Evolutionary conservation across 2,888 invertebrate species (phyloP).

Genomic region (Exocentrus adspersus): DNA sequence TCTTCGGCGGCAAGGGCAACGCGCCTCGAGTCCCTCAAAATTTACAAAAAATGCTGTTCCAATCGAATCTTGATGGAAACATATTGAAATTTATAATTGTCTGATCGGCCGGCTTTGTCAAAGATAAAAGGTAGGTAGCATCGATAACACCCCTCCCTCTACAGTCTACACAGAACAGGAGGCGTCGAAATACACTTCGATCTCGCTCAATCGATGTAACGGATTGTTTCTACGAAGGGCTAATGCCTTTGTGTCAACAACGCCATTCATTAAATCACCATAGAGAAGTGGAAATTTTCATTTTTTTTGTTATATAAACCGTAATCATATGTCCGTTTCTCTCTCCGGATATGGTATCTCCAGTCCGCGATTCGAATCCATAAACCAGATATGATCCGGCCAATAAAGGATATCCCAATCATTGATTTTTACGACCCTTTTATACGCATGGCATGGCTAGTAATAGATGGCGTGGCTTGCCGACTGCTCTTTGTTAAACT

Average conservation of each 20-base stretch:
- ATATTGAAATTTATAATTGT: not conserved
- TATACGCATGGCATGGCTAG: constrained; percentile 40
- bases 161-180: not conserved
- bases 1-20: not conserved
- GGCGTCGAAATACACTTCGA: not conserved
- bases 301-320: not conserved
- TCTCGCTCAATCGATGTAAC: not conserved
- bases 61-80: not conserved
- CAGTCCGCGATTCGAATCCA: not conserved
- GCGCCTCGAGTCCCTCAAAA: not conserved
- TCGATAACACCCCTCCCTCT: not conserved
- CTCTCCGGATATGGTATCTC: not conserved
- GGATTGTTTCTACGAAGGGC: not conserved
- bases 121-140: not conserved
- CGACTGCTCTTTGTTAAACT: too few species aligned
- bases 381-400: constrained; percentile 29
- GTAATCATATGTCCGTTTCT: not conserved
- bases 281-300: too few species aligned
- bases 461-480: not conserved
- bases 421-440: constrained; percentile 47
- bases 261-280: too few species aligned
- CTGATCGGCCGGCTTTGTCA: not conserved
- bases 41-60: not conserved
- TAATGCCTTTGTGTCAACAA: not conserved
- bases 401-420: constrained; percentile 39